Evolutionary conservation across 2,113 vertebrate genomes (phyloP), one percentile per base, ranked within the genome.

Genomic region (Nycticebus coucang): DNA sequence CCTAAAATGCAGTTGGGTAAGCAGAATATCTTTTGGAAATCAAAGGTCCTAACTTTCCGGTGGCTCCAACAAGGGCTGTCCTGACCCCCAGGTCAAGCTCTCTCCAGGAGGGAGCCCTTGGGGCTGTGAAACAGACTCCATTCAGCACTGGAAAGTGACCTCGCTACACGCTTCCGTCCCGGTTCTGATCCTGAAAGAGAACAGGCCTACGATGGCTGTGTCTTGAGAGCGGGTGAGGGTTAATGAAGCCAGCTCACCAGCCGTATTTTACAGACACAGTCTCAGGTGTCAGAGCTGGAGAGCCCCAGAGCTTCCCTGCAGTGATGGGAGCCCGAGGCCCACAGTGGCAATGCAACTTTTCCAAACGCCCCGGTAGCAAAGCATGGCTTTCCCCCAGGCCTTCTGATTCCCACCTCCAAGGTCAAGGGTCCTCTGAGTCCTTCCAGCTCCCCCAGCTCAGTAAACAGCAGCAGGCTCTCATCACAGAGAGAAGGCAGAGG

Each of bases 1-100:
- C 93, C 95, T 95, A 92, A 68, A 96, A 93, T 96, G 91, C 83
- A 96, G 80, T 92, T 55, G 80, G 74, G 77, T 57, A 85, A 95
- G 68, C 93, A 79, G 41, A 91, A 57, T 15, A 45, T 7, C 2
- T 80, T 60, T 35, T 30, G 30, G 78, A 41, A 77, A 50, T 24
- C 50, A n/a, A 53, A 28, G 28, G 37, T 24, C 15, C 62, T 81
- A n/a, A 53, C n/a, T 77, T 30, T 45, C 24, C 19, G 1, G 7
- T 81, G 59, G 17, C 71, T 79, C 21, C 1, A 64, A 22, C 45
- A 28, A 92, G 55, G 3, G 17, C 13, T 53, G n/a, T 68, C 1
- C 13, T 28, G 15, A 30, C 13, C 68, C n/a, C 0, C 28, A 64
- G 74, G 41, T 15, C n/a, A 37, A 37, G 8, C 60, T 35, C 24